Evolutionary conservation across 2,797 vertebrate species (phyloP), one percentile per base, ranked within the genome.

Genomic region (Mormyrus hasselquistii): DNA sequence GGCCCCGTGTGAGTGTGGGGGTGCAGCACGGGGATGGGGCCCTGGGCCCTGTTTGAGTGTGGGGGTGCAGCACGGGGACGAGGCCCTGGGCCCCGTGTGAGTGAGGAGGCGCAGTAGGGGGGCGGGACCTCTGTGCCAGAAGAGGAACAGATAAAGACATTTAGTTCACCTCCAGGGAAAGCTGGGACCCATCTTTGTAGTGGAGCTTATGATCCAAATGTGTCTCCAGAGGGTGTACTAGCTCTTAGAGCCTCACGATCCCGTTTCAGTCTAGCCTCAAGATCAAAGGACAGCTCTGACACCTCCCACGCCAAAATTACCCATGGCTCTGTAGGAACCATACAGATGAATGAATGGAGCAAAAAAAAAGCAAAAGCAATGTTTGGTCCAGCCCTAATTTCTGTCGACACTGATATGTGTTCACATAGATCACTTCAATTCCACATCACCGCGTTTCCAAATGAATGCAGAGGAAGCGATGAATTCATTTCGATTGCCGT

Each of bases 281-380:
- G 86, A 87, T 87, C 86, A 87, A 87, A 87, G 86, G 53, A 87
- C 49, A 59, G 34, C 6, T n/a, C 29, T 62, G 53, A 59, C 55
- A 41, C 38, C 52, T 55, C 19, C 86, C 86, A 57, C 5, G 2
- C 34, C 29, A 53, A 22, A 87, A 87, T 87, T 87, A 87, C 29
- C 34, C 29, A 19, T 59, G 86, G 12, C 25, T 52, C 86, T 7
- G 29, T 7, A 41, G 53, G 86, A 55, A 55, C 29, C 3, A 6
- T 41, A 41, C 19, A 19, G 25, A 44, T 62, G 55, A 59, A 29
- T 38, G 16, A 59, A 50, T 10, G 9, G 49, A 50, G 44, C 44
- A 79, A 82, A 44, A 82, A 69, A 79, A 82, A 82, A 82, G 2
- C 38, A 7, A n/a, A 84, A 50, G 22, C 10, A 50, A 85, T 85